phyloP scores from a whole-genome alignment of 2,888 invertebrate species.

The Flabesymbios commensalis region DNA sequence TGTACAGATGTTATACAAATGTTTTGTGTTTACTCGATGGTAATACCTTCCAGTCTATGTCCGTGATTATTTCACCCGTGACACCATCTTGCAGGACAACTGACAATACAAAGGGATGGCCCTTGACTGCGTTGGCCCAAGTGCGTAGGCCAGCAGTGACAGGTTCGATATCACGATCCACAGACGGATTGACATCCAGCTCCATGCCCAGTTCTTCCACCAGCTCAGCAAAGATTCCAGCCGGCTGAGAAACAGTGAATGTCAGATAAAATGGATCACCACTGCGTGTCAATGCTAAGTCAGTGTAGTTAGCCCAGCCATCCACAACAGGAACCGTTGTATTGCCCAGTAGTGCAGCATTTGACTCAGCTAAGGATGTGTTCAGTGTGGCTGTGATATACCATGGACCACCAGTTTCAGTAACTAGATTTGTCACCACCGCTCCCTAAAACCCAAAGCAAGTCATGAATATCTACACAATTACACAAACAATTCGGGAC shows the following conservation, averaged over 20 bases:
- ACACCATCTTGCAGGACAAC: not conserved
- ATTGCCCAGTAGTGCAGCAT: not conserved
- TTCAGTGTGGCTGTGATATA: not conserved
- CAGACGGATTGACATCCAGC: not conserved
- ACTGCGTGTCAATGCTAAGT: not conserved
- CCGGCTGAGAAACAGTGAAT: slow-evolving; percentile 1
- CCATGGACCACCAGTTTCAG: not conserved
- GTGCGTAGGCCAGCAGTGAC: too few relatives aligned
- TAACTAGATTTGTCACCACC: not conserved
- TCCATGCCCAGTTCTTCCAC: not conserved
- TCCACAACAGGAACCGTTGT: not conserved
- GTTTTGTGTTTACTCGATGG: not conserved
- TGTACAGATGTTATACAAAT: too few relatives aligned
- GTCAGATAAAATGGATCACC: not conserved
- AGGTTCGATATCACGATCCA: slow-evolving; percentile 36
- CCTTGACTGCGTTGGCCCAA: not conserved
- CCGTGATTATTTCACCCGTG: not conserved
- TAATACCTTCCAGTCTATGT: slow-evolving; percentile 9
- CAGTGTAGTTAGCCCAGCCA: slow-evolving; percentile 15
- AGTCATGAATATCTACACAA: too few relatives aligned
- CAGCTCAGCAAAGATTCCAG: not conserved
- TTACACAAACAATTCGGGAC: too few relatives aligned
- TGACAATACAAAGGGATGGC: not conserved
- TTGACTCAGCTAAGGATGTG: not conserved
- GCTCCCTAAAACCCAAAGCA: too few relatives aligned